Percentiles rank a stretch among this genome's conserved stretches.
These are phyloP conservation scores for Lamprologus sp. DNA, from an alignment of 2,113 vertebrate genomes.

Conservation along the genomic window DNA sequence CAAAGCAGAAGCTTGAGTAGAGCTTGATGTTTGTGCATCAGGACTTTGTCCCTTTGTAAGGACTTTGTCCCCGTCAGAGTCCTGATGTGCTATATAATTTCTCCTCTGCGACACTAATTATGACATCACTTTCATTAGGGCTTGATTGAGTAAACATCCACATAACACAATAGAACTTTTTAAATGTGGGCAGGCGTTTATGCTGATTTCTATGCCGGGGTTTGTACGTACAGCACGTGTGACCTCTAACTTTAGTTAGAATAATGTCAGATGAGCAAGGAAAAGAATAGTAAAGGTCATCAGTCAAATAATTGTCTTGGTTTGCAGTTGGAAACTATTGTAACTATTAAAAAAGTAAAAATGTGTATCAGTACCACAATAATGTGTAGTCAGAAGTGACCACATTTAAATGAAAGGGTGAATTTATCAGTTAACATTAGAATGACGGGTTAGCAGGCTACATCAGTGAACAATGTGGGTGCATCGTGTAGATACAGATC, in stretches of 20 bases:
- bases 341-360: not conserved
- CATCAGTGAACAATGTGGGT: not conserved
- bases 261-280: not conserved
- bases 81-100: no score
- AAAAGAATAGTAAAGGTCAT: fast-evolving
- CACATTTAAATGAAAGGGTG: not conserved
- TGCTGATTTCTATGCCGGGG: not conserved
- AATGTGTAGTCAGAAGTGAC: not conserved
- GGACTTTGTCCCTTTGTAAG: not conserved
- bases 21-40: not conserved
- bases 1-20: not conserved
- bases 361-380: not conserved
- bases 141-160: not conserved
- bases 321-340: not conserved
- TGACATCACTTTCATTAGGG: not conserved
- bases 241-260: not conserved
- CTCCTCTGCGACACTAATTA: not conserved
- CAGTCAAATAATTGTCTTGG: not conserved
- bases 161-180: not conserved
- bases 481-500: not conserved
- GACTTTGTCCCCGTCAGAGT: not conserved
- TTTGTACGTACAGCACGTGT: not conserved
- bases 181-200: not conserved
- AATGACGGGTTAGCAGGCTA: not conserved
- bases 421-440: not conserved